These are phyloP conservation scores for Neolamprologus multifasciatus DNA, from an alignment of 2,797 vertebrate species.

Conservation along the genomic window DNA sequence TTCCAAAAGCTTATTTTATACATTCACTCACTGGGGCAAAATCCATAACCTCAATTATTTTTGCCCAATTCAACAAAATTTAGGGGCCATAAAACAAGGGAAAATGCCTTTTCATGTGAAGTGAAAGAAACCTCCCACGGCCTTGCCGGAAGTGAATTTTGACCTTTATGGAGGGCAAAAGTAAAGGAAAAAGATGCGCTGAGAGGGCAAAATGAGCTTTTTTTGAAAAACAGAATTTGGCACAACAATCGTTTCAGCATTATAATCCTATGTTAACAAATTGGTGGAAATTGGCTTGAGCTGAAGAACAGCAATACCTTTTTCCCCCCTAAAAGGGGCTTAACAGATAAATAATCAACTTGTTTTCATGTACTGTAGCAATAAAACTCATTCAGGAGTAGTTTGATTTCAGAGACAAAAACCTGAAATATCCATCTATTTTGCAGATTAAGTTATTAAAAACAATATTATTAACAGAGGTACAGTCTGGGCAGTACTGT, in stretches of 20 bases:
- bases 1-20: constrained; percentile 8
- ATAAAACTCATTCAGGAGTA: not conserved
- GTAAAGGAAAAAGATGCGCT: not conserved
- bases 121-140: not conserved
- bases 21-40: not conserved
- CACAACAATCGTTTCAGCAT: not conserved
- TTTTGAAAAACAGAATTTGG: not conserved
- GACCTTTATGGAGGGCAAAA: not conserved
- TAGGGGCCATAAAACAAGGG: not conserved
- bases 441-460: not conserved
- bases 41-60: not conserved
- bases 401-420: not conserved
- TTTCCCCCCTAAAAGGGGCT: not conserved
- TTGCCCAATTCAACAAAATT: not conserved
- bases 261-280: not conserved
- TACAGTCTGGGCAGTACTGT: not conserved
- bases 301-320: not conserved
- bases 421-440: not conserved
- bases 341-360: not conserved
- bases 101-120: not conserved
- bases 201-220: not conserved
- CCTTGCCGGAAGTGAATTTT: not conserved
- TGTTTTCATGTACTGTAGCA: not conserved
- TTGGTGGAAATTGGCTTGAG: not conserved
- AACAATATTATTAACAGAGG: not conserved